Conservation (phyloP, 1,140 invertebrate species). For the Hestina assimilis region DNA sequence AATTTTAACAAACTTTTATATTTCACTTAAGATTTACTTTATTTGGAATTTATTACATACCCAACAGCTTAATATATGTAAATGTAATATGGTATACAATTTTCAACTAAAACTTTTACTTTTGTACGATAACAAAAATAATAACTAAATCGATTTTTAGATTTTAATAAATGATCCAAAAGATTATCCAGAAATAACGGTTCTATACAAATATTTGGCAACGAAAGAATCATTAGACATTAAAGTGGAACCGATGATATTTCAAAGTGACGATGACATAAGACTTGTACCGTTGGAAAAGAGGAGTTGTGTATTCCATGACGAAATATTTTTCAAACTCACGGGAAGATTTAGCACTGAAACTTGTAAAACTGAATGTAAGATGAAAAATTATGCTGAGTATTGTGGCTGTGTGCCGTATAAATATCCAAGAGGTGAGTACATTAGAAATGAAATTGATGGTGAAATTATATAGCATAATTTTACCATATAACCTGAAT, state of each 20-base stretch:
- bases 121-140: no score
- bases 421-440: slow-evolving; percentile 58
- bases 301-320: slow-evolving; percentile 57
- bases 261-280: slow-evolving; percentile 43
- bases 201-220: slow-evolving; percentile 43
- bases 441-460: background rate
- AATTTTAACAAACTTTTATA: no score
- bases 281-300: slow-evolving; percentile 35
- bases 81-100: no score
- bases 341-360: slow-evolving; percentile 65
- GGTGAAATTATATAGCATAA: background rate
- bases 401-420: slow-evolving; percentile 58
- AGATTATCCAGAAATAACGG: slow-evolving; percentile 60
- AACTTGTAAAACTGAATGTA: slow-evolving; percentile 61
- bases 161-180: slow-evolving; percentile 57
- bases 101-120: no score
- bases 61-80: no score
- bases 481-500: no score
- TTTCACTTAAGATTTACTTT: no score
- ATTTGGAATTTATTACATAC: no score
- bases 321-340: slow-evolving; percentile 45
- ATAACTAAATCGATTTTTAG: slow-evolving; percentile 42
- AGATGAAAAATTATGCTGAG: slow-evolving; percentile 46
- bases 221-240: slow-evolving; percentile 49
- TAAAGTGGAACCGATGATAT: slow-evolving; percentile 52